Conservation (phyloP, 2,888 invertebrate genomes). For the Dexiosoma caninum region DNA sequence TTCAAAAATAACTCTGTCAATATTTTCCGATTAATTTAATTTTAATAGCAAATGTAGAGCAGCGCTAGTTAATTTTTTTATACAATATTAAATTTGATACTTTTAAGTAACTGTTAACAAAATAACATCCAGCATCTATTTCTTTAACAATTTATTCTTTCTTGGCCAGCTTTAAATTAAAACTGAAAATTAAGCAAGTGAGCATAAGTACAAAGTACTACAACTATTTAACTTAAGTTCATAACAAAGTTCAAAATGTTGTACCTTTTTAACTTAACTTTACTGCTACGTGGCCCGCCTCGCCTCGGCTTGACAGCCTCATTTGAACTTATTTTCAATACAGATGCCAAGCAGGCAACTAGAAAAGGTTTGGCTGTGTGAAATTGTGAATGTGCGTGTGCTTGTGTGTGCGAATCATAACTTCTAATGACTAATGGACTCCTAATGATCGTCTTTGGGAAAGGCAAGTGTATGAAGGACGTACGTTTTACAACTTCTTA, state of each 20-base stretch:
- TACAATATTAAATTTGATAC: neutral
- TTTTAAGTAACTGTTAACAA: neutral
- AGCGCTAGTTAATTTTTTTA: too few relatives aligned
- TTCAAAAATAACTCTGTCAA: too few relatives aligned
- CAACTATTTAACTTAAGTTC: constrained; percentile 57
- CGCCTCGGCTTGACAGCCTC: neutral
- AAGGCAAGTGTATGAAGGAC: constrained; percentile 38
- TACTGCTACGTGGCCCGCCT: neutral
- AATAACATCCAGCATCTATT: neutral
- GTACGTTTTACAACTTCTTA: constrained; percentile 52
- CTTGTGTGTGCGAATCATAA: constrained; percentile 28
- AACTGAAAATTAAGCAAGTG: constrained; percentile 39
- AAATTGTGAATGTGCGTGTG: neutral
- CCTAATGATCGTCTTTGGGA: constrained; percentile 74
- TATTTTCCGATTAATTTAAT: too few relatives aligned
- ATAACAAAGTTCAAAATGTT: constrained; percentile 57
- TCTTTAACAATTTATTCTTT: neutral
- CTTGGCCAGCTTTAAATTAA: neutral
- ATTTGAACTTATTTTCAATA: constrained; percentile 23
- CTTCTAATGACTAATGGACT: constrained; percentile 74
- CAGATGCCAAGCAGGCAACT: constrained; percentile 7
- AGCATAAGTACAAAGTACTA: constrained; percentile 49
- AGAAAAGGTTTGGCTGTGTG: neutral
- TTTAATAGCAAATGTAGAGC: too few relatives aligned
- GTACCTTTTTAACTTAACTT: constrained; percentile 35